A percentile compares a stretch with the other conserved stretches of the same genome.
Evolutionary conservation across 2,113 vertebrate species (phyloP).

Genomic region (Cynopterus brachyotis): DNA sequence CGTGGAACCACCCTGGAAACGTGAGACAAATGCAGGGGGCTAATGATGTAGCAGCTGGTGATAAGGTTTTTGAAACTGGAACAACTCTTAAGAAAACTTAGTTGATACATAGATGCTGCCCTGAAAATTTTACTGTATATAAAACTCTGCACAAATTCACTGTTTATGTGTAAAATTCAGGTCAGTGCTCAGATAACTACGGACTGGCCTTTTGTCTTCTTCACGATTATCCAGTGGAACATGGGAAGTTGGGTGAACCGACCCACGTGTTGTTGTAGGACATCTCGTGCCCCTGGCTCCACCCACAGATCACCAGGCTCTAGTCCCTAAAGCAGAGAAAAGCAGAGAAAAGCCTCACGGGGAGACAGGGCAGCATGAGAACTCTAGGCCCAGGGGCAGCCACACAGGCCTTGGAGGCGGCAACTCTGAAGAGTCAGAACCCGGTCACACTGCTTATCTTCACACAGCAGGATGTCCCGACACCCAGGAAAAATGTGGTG

Average conservation of each 20-base stretch:
- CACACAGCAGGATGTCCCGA: neutral
- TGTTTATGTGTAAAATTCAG: neutral
- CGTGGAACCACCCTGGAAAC: neutral
- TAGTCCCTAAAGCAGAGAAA: neutral
- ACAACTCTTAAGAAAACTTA: neutral
- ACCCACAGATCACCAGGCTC: neutral
- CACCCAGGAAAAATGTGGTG: neutral
- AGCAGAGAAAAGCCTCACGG: neutral
- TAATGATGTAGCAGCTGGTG: rapidly evolving
- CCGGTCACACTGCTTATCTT: conserved; percentile 3
- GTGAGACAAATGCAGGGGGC: neutral
- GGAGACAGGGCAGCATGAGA: neutral
- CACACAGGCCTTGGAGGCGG: rapidly evolving
- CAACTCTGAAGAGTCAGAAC: neutral
- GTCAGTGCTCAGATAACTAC: neutral
- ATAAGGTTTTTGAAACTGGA: neutral
- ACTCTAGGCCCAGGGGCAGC: neutral
- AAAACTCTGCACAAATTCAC: neutral
- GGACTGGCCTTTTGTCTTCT: neutral
- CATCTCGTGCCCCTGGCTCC: neutral
- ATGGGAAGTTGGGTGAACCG: rapidly evolving
- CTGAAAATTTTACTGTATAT: neutral
- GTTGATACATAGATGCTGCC: neutral
- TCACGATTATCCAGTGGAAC: rapidly evolving
- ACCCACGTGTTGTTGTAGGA: rapidly evolving